A percentile compares a stretch with the other conserved stretches of the same genome.
Evolutionary conservation across 2,113 vertebrate genomes (phyloP).

Genomic region (Tyrannus savana): DNA sequence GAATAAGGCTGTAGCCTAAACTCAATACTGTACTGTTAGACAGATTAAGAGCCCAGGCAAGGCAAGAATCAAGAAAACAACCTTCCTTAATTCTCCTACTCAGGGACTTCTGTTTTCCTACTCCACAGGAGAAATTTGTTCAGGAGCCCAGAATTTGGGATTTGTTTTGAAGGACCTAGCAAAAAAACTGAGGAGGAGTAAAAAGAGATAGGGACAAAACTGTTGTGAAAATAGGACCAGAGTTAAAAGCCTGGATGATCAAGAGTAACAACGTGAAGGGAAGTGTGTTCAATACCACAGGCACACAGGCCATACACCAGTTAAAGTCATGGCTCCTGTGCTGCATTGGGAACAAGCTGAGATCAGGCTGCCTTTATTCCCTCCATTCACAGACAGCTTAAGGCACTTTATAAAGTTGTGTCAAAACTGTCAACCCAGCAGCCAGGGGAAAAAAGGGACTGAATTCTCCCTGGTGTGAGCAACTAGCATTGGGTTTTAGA

Average conservation of each 20-base stretch:
- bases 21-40: not conserved
- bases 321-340: not conserved
- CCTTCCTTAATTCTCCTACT: not conserved
- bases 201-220: not conserved
- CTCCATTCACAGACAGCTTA: not conserved
- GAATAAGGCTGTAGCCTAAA: not conserved
- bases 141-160: not conserved
- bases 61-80: not conserved
- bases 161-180: not conserved
- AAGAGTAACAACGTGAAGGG: not conserved
- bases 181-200: not conserved
- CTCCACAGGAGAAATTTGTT: not conserved
- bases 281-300: not conserved
- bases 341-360: not conserved
- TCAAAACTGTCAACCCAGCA: not conserved
- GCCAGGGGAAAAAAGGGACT: not conserved
- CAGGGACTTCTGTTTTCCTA: not conserved
- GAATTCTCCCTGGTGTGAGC: not conserved
- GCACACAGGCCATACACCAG: fast-evolving
- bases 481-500: not conserved
- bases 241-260: not conserved
- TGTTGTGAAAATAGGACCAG: not conserved
- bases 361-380: not conserved
- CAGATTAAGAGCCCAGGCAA: not conserved
- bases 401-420: not conserved